Base-by-base conservation (phyloP, 2,113 vertebrate species). In the Colius striatus region DNA sequence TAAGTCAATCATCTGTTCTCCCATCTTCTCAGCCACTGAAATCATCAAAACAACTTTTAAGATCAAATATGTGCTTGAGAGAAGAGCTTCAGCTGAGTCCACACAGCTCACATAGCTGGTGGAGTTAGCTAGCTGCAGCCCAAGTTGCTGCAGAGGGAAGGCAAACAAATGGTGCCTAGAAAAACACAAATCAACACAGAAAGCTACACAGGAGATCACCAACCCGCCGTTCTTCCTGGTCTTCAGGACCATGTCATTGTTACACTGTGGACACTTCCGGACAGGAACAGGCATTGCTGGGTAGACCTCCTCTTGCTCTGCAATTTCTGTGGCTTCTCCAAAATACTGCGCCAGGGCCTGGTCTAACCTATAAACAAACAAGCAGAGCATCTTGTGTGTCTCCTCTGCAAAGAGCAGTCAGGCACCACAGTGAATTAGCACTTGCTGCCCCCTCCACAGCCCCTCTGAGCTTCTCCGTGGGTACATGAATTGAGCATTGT, bases 191-290 rank as follows among this genome's bases (percentile, higher is more conserved):
- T 11, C 54, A 50, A 17, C 43, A 26, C 12, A 61, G 57, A 22
- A 65, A 20, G 47, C 57, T 53, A 41, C 7, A 29, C 14, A 38
- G 25, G 32, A 88, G 70, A 29, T 36, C 45, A 97, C 98, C 96
- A 76, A 99, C 99, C 98, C 94, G 62, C 99, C 98, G 0, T 97
- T 99, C 96, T 97, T 99, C 97, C 95, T 99, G 94, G 97, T 98
- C 97, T 98, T 99, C 89, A 99, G 98, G 53, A 99, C 98, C 99
- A 99, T 99, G 98, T 99, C 99, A 2, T 85, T 98, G 91, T 97
- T 97, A 96, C 99, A 99, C 89, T 98, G 97, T 0, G 99, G 99
- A 57, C 99, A 99, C 94, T 99, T 99, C 92, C 98, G 98, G 85
- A 99, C 75, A 0, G 98, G 97, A 57, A 98, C 76, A 0, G 98